These are phyloP conservation scores for Pomacea canaliculata DNA, from an alignment of 2,888 invertebrate species.

Conservation along the genomic window DNA sequence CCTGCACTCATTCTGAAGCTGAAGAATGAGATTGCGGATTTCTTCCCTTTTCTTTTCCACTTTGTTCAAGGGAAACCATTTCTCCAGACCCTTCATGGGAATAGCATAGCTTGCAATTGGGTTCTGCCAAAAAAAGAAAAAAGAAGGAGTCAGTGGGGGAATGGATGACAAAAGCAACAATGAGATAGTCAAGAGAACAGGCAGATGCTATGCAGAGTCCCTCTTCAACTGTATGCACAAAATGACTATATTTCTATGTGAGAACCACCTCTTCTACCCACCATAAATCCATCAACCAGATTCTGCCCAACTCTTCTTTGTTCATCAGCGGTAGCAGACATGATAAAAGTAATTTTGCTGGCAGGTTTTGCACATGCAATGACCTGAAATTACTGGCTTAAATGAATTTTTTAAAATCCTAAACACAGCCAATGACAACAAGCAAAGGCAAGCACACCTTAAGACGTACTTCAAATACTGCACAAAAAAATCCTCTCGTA, in stretches of 20 bases:
- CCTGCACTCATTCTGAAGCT: constrained; percentile 73
- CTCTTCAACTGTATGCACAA: not conserved
- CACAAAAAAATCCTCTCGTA: too few species aligned
- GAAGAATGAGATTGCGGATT: constrained; percentile 82
- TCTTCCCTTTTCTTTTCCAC: constrained; percentile 89
- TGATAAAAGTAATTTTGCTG: too few species aligned
- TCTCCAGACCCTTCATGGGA: constrained; percentile 84
- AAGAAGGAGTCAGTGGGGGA: too few species aligned
- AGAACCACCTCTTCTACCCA: not conserved
- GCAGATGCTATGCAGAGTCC: not conserved
- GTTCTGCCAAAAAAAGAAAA: constrained; percentile 74
- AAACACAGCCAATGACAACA: too few species aligned
- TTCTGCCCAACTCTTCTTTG: not conserved
- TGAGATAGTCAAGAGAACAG: not conserved
- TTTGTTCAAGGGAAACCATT: constrained; percentile 89
- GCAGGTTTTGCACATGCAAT: too few species aligned
- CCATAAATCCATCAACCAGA: not conserved
- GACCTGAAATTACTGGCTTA: too few species aligned
- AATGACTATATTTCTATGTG: too few species aligned
- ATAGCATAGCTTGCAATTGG: constrained; percentile 85
- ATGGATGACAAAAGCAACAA: too few species aligned
- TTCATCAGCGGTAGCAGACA: not conserved
- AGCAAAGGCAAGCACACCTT: too few species aligned
- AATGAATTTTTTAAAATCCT: too few species aligned
- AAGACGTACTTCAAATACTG: too few species aligned